Evolutionary conservation across 2,797 vertebrate genomes (phyloP), one percentile per base, ranked within the genome.

Genomic region (Mus minutoides): DNA sequence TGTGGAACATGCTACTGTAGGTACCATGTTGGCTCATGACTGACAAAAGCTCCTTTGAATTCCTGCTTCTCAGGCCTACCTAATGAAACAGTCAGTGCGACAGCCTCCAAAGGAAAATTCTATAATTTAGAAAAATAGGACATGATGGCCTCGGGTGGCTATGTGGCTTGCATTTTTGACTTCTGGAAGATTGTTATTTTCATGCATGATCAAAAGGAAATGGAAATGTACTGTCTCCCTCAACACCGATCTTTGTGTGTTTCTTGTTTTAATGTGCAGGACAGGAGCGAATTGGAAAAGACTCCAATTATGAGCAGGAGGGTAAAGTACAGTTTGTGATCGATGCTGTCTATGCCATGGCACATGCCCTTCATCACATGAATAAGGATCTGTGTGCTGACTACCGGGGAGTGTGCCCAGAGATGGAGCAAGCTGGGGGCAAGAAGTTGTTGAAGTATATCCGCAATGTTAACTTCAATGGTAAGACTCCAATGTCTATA

Each of bases 291-390:
- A 99, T 99, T 73, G 99, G 99, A 85, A 99, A 98, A 34, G 99
- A 99, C 98, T 99, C 99, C 22, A 99, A 98, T 96, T 99, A 99
- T 31, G 99, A 99, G 98, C 99, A 99, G 98, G 99, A 99, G 94
- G 99, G 99, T 54, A 99, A 99, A 98, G 99, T 99, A 91, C 99
- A 99, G 98, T 99, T 99, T n/a, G 99, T 99, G 97, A 99, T 99
- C 37, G 99, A 99, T 0, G 99, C 99, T 0, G 99, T 99, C 88
- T 99, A 99, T 0, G 99, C 99, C 64, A 99, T 99, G 99, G 99
- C 99, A 12, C 99, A 99, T 2, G 99, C 99, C 0, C 99, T 99
- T 21, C 99, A 99, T 98, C 99, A 99, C 97, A 99, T 99, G 99
- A 99, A 99, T 97, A 99, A 99, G 96, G 99, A 99, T 79, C 98